A percentile compares a stretch with the other conserved stretches of the same genome.
phyloP scores from a whole-genome alignment of 2,113 vertebrate species.

The Corvus cornix region DNA sequence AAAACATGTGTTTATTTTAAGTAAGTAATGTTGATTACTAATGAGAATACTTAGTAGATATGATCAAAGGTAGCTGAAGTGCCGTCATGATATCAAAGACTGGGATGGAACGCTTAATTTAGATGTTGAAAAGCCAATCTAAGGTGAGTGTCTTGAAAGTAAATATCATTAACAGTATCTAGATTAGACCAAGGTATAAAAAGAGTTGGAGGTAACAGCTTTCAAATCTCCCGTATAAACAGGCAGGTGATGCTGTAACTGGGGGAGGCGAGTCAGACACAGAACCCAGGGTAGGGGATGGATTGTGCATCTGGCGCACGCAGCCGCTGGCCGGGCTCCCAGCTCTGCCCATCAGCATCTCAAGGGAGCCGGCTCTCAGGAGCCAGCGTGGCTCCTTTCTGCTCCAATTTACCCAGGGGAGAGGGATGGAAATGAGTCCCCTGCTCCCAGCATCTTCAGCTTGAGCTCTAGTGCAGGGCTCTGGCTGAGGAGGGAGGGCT shows the following conservation, averaged over 20 bases:
- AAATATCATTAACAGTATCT: conserved; percentile 69
- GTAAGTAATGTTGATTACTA: conserved; percentile 70
- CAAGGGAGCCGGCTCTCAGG: fast-evolving
- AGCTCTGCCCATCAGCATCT: background rate
- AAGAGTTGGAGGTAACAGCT: conserved; percentile 67
- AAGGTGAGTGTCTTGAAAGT: conserved; percentile 65
- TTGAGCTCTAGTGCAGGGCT: background rate
- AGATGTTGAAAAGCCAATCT: conserved; percentile 71
- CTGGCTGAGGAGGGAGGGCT: background rate
- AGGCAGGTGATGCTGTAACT: conserved; percentile 50
- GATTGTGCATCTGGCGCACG: background rate
- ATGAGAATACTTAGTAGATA: conserved; percentile 71
- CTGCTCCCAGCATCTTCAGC: background rate
- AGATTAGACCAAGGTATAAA: conserved; percentile 69
- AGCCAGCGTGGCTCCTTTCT: background rate
- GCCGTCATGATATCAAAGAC: conserved; percentile 69
- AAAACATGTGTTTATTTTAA: conserved; percentile 72
- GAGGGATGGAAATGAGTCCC: background rate
- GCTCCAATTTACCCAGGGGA: background rate
- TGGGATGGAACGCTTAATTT: conserved; percentile 70
- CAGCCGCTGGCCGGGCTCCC: background rate
- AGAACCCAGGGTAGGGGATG: background rate
- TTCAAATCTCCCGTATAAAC: conserved; percentile 59
- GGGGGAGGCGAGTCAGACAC: conserved; percentile 44
- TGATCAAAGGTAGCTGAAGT: conserved; percentile 68